Conservation (phyloP, 64 coral and sea anemone genomes). For the Exaiptasia diaphana region DNA sequence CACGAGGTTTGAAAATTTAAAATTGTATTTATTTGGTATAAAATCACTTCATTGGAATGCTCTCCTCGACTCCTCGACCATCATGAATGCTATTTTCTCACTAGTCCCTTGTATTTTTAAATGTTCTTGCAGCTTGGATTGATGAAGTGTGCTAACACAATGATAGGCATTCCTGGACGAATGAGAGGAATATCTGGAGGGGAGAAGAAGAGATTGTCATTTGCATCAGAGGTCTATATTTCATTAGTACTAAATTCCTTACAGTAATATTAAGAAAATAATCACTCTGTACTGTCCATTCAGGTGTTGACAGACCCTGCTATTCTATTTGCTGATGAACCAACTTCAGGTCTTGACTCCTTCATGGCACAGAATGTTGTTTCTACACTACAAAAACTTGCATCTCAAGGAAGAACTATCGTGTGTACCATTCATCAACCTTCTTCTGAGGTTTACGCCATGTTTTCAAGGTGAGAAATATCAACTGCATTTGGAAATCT, state of each 20-base stretch:
- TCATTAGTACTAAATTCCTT: neutral
- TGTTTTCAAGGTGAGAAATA: conserved; percentile 90
- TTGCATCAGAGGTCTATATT: conserved; percentile 78
- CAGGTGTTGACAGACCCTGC: conserved; percentile 87
- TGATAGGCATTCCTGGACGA: conserved; percentile 77
- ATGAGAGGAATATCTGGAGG: conserved; percentile 75
- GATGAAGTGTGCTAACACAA: conserved; percentile 73
- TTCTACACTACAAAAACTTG: conserved; percentile 67
- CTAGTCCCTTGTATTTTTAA: no score
- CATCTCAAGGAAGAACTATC: conserved; percentile 75
- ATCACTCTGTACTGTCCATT: neutral
- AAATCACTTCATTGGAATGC: no score
- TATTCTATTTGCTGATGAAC: conserved; percentile 92
- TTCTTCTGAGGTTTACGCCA: conserved; percentile 95
- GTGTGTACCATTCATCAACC: conserved; percentile 96
- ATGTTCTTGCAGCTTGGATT: conserved; percentile 57
- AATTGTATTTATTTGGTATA: no score
- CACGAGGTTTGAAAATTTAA: conserved; percentile 76
- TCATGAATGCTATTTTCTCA: no score
- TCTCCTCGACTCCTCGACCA: no score
- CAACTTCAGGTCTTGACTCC: conserved; percentile 91
- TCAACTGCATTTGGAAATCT: no score
- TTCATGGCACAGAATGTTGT: conserved; percentile 96
- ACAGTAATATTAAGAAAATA: no score
- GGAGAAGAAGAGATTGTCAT: conserved; percentile 77